A percentile compares a stretch with the other conserved stretches of the same genome.
Evolutionary conservation across 2,797 vertebrate species (phyloP).

Genomic region (Helostoma temminkii): DNA sequence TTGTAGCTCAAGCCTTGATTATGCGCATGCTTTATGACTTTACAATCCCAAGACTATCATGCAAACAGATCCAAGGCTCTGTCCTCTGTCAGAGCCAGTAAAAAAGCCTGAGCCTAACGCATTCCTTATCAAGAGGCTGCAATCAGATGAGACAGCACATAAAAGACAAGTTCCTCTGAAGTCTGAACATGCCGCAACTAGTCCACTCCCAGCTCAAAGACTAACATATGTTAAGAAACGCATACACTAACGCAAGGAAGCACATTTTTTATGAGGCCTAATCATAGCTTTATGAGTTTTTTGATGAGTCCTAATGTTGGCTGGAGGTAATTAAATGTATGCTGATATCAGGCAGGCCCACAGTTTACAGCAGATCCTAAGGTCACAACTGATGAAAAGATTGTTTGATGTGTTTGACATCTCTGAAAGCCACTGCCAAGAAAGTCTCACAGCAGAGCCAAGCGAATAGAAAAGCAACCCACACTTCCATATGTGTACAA

Average conservation of each 20-base stretch:
- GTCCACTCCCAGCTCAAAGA: constrained; percentile 34
- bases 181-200: constrained; percentile 55
- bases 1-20: background rate
- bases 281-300: constrained; percentile 62
- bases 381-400: constrained; percentile 68
- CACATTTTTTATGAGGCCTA: constrained; percentile 56
- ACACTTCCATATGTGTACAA: constrained; percentile 31
- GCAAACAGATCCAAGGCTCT: constrained; percentile 30
- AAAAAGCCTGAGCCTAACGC: constrained; percentile 6
- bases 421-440: constrained; percentile 45
- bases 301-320: constrained; percentile 76
- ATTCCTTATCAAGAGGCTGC: constrained; percentile 31
- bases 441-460: constrained; percentile 47
- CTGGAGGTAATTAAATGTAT: constrained; percentile 62
- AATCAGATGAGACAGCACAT: constrained; percentile 59
- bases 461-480: constrained; percentile 22
- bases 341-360: constrained; percentile 66
- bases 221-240: constrained; percentile 31
- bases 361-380: constrained; percentile 61
- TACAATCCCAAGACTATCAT: constrained; percentile 14
- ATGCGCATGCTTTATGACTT: constrained; percentile 13
- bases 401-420: constrained; percentile 69
- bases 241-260: constrained; percentile 14
- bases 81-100: constrained; percentile 26
- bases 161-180: constrained; percentile 47